A percentile compares a stretch with the other conserved stretches of the same genome.
phyloP scores from a whole-genome alignment of 2,113 vertebrate genomes.

The Halcyon senegalensis region DNA sequence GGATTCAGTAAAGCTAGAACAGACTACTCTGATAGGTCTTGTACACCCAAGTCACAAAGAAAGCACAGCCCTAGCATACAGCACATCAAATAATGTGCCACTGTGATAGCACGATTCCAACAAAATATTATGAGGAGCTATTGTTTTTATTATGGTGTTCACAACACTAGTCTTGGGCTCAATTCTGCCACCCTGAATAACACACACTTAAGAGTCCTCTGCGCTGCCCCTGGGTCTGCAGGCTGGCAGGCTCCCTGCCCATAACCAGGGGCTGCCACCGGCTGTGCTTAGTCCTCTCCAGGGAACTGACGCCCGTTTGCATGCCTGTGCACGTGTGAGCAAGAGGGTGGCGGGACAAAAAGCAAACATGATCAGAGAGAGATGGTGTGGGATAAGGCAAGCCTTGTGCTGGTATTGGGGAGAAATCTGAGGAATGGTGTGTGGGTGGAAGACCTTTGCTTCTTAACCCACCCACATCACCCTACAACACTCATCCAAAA shows the following conservation, averaged over 20 bases:
- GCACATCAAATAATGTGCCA: not conserved
- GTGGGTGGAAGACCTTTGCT: not conserved
- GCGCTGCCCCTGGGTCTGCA: not conserved
- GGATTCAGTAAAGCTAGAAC: not conserved
- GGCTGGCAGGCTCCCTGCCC: not conserved
- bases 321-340: accelerated
- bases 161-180: not conserved
- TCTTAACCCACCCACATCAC: not conserved
- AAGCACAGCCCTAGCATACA: not conserved
- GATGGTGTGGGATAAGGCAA: not conserved
- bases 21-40: not conserved
- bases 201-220: not conserved
- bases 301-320: not conserved
- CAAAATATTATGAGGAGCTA: not conserved
- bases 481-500: not conserved
- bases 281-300: not conserved
- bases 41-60: not conserved
- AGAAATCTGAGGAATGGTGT: not conserved
- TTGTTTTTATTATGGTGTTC: not conserved
- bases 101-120: not conserved
- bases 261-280: not conserved
- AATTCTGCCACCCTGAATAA: not conserved
- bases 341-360: not conserved
- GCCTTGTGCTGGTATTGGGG: accelerated
- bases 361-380: not conserved